phyloP scores from a whole-genome alignment of 2,113 vertebrate genomes.

The Heloderma charlesbogerti region DNA sequence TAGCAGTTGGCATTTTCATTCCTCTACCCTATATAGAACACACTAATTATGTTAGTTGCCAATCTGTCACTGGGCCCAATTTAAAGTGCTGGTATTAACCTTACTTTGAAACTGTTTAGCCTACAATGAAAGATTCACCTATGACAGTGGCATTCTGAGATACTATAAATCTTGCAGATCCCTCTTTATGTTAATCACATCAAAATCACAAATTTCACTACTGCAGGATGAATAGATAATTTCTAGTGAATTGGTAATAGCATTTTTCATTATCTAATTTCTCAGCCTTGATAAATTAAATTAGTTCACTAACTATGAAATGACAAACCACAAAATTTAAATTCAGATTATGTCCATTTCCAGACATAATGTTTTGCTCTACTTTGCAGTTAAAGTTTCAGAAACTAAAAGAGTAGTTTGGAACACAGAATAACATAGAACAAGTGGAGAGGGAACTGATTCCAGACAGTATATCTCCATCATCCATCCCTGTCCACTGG shows the following conservation, averaged over 20 bases:
- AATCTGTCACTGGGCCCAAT: not conserved
- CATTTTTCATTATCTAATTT: conserved; percentile 50
- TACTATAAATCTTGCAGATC: conserved; percentile 1
- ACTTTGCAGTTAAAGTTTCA: conserved; percentile 52
- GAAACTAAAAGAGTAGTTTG: conserved; percentile 27
- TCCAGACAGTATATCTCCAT: too few species aligned
- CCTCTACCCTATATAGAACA: not conserved
- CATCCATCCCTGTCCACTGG: too few species aligned
- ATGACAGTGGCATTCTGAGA: not conserved
- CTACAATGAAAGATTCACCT: not conserved
- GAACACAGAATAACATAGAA: conserved; percentile 40
- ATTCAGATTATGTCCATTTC: conserved; percentile 33
- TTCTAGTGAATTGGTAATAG: conserved; percentile 44
- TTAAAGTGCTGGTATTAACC: not conserved
- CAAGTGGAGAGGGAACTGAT: not conserved
- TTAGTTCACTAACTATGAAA: conserved; percentile 24
- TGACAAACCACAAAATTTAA: conserved; percentile 58
- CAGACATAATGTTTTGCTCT: conserved; percentile 14
- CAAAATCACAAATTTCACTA: conserved; percentile 42
- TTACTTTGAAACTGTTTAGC: not conserved
- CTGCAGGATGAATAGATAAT: conserved; percentile 46
- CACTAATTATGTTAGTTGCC: not conserved
- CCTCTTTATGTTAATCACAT: conserved; percentile 58
- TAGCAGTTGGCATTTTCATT: not conserved
- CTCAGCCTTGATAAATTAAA: not conserved